A percentile compares a stretch with the other conserved stretches of the same genome.
phyloP scores from a whole-genome alignment of 2,797 vertebrate genomes.

The Anniella stebbinsi region DNA sequence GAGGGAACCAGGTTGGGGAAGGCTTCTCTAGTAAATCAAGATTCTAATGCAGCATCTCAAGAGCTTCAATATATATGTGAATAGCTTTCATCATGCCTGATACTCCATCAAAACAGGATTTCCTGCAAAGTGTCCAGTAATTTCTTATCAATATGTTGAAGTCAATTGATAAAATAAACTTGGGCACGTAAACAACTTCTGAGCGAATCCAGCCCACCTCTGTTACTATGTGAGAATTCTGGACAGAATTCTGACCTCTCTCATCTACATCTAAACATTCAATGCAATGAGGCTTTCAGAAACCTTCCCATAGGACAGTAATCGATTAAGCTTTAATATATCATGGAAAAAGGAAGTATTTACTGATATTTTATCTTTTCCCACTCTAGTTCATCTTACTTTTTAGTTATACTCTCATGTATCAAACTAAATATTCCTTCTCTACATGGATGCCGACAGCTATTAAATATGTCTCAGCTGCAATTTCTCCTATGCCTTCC shows the following conservation, averaged over 20 bases:
- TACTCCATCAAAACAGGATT: background rate
- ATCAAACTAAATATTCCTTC: slow-evolving; percentile 9
- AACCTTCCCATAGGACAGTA: background rate
- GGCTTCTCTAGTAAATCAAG: background rate
- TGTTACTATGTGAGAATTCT: background rate
- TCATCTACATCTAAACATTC: slow-evolving; percentile 25
- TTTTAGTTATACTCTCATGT: background rate
- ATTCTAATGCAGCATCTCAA: background rate
- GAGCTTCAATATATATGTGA: background rate
- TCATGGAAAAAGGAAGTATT: slow-evolving; percentile 23
- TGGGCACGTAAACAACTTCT: slow-evolving; percentile 10
- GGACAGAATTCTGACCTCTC: background rate
- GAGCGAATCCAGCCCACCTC: background rate
- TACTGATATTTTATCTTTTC: slow-evolving; percentile 13
- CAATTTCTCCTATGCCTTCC: background rate
- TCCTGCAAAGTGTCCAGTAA: background rate
- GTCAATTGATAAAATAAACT: background rate
- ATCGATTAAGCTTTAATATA: background rate
- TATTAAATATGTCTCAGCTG: slow-evolving; percentile 28
- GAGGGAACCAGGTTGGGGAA: too few species aligned
- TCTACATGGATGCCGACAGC: background rate
- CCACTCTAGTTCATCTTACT: slow-evolving; percentile 13
- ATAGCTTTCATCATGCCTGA: background rate
- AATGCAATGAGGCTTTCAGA: background rate
- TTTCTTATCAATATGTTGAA: background rate